Evolutionary conservation across 1,140 invertebrate species (phyloP).

Genomic region (Brachionus angularis): DNA sequence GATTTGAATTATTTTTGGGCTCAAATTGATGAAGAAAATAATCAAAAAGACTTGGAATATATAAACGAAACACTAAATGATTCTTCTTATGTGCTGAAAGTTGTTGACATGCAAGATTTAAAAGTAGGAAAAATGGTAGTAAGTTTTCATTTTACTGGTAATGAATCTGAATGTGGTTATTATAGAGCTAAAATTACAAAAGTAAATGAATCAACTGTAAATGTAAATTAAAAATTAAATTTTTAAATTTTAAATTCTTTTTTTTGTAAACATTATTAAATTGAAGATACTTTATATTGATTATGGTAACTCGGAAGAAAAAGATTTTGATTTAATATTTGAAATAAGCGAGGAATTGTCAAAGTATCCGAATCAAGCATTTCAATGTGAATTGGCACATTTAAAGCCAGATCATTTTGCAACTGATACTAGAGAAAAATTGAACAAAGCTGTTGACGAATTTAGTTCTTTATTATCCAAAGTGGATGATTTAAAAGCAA

Average conservation of each 20-base stretch:
- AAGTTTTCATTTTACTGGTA: slow-evolving; percentile 31
- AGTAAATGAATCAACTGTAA: background rate
- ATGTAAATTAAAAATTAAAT: background rate
- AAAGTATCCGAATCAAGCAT: slow-evolving; percentile 28
- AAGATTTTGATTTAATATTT: slow-evolving; percentile 10
- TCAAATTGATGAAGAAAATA: slow-evolving; percentile 8
- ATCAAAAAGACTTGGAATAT: background rate
- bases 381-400: slow-evolving; percentile 27
- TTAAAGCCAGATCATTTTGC: background rate
- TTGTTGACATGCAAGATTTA: background rate
- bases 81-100: background rate
- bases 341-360: background rate
- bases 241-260: background rate
- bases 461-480: background rate
- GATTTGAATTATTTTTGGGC: slow-evolving; percentile 39
- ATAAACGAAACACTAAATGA: background rate
- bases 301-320: slow-evolving; percentile 31
- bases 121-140: slow-evolving; percentile 10
- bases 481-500: slow-evolving; percentile 14
- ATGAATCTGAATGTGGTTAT: slow-evolving; percentile 5
- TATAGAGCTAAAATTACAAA: slow-evolving; percentile 17
- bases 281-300: slow-evolving; percentile 26
- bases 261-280: background rate
- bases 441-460: background rate
- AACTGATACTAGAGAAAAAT: background rate